Evolutionary conservation across 1,140 invertebrate species (phyloP).

Genomic region (Trinorchestia longiramus): DNA sequence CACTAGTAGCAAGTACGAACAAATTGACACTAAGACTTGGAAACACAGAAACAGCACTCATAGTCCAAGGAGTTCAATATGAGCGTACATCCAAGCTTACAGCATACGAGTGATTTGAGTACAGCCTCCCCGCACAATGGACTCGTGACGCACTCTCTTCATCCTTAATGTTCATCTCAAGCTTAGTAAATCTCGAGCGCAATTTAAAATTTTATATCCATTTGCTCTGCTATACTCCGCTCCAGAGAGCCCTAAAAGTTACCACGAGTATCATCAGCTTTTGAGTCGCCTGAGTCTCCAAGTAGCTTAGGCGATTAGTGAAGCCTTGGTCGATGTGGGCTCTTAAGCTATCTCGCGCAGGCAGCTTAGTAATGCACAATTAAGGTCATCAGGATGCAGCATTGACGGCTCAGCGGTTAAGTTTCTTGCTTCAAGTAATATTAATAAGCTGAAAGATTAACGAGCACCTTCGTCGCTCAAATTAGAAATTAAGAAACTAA

Average conservation of each 20-base stretch:
- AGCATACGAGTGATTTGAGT: not conserved
- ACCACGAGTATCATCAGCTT: not conserved
- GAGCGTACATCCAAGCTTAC: not conserved
- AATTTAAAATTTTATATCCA: not conserved
- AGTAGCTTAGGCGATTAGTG: not conserved
- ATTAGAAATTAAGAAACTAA: too few species aligned
- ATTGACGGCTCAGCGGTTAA: too few species aligned
- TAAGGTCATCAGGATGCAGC: not conserved
- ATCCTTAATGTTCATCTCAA: not conserved
- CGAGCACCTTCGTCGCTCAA: too few species aligned
- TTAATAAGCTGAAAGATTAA: too few species aligned
- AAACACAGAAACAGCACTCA: too few species aligned
- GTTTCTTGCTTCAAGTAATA: too few species aligned
- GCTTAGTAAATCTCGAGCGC: not conserved
- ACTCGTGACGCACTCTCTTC: not conserved
- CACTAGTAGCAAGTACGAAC: too few species aligned
- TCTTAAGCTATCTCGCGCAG: not conserved
- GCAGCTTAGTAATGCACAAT: not conserved
- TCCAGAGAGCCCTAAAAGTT: not conserved
- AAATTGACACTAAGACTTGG: too few species aligned
- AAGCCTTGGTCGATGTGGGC: not conserved
- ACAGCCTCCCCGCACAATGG: not conserved
- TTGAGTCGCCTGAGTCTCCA: not conserved
- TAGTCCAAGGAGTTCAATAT: too few species aligned
- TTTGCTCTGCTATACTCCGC: not conserved